A percentile compares a stretch with the other conserved stretches of the same genome.
These are phyloP conservation scores for Phocoena sinus DNA, from an alignment of 2,113 vertebrate genomes.

Conservation along the genomic window DNA sequence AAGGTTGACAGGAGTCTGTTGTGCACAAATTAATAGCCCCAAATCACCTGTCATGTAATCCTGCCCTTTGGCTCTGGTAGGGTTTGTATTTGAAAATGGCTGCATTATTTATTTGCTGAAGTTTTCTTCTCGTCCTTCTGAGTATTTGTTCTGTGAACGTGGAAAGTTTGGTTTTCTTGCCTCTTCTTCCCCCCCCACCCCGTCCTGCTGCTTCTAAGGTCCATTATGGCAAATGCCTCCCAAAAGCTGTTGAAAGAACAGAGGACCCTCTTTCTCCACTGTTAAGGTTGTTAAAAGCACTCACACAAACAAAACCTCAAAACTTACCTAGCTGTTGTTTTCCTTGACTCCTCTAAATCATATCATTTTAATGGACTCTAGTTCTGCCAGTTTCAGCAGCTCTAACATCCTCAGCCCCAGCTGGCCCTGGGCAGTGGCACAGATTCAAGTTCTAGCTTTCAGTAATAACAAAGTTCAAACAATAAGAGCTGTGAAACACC, in stretches of 20 bases:
- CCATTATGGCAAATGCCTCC: background rate
- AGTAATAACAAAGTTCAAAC: constrained; percentile 32
- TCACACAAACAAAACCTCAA: background rate
- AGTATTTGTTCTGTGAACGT: background rate
- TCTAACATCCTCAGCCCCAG: background rate
- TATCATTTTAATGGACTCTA: background rate
- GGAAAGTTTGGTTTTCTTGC: background rate
- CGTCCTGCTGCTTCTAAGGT: background rate
- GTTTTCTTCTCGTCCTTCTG: background rate
- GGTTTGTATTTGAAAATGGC: background rate
- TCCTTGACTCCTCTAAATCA: background rate
- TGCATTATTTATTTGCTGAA: background rate
- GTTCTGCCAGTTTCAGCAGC: background rate
- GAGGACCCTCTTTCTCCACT: background rate
- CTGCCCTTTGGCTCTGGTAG: background rate
- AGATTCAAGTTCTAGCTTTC: background rate
- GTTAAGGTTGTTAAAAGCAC: background rate
- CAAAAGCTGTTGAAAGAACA: background rate
- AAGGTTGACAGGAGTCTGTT: background rate
- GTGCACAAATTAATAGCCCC: background rate
- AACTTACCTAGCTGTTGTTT: background rate
- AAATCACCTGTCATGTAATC: background rate
- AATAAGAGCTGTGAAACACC: background rate
- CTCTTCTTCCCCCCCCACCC: background rate
- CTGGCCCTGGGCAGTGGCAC: background rate